Evolutionary conservation across 2,113 vertebrate species (phyloP).

Genomic region (Tragelaphus imberbis): DNA sequence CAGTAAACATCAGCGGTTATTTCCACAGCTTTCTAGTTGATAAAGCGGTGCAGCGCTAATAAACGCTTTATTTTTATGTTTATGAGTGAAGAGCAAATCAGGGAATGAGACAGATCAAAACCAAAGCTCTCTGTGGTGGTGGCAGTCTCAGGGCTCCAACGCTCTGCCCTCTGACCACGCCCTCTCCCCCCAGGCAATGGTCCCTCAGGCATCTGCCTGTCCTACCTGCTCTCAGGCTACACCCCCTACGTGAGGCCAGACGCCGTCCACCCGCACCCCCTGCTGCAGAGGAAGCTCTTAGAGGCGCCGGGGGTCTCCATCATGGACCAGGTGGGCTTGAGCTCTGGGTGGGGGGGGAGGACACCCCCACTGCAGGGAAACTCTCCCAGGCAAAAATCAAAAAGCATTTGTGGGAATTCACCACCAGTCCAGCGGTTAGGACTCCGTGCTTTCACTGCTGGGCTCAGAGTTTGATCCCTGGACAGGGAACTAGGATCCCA

Average conservation of each 20-base stretch:
- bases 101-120: neutral
- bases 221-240: slow-evolving; percentile 85
- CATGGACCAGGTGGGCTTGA: slow-evolving; percentile 77
- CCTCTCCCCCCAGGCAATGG: slow-evolving; percentile 81
- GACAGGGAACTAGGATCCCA: neutral
- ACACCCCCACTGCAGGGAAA: accelerated
- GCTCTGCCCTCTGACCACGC: neutral
- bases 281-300: slow-evolving; percentile 84
- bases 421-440: neutral
- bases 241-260: slow-evolving; percentile 79
- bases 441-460: neutral
- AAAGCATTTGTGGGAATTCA: neutral
- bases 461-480: neutral
- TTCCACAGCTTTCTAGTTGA: neutral
- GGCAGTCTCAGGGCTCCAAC: accelerated
- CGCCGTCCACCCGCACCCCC: slow-evolving; percentile 78
- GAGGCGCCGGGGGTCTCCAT: slow-evolving; percentile 75
- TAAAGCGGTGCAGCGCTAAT: neutral
- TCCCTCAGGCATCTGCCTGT: slow-evolving; percentile 86
- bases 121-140: neutral
- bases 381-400: too few relatives aligned
- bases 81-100: neutral
- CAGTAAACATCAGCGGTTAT: neutral
- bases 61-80: neutral
- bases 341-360: accelerated